Base-by-base conservation (phyloP, 2,888 invertebrate species). In the Clostera curtula region DNA sequence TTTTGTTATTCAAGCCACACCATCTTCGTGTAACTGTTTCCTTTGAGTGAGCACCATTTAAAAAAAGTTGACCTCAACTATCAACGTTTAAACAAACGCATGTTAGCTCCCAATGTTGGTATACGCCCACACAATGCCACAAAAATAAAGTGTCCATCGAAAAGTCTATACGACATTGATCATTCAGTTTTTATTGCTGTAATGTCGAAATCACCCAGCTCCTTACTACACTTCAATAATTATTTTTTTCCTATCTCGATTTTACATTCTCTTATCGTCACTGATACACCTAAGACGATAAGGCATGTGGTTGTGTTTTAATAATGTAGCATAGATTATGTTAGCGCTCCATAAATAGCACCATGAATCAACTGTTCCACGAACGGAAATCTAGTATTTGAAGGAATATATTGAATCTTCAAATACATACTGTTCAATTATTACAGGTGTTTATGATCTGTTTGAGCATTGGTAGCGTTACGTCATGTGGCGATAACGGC, bases 401-500 rank as follows among this genome's bases (percentile, higher is more conserved):
- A 21, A 37, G 29, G 23, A 24, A 33, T 27, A 25, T 19, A 17
- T 19, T 24, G 14, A 31, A 36, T 29, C 26, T 26, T 13, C 13
- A 24, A 29, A 28, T 26, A 23, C 29, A 23, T 17, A 28, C 10
- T 19, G 10, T 24, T 40, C 27, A 25, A 36, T 48, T 48, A 19
- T 11, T 48, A 40, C 55, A 58, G 52, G 57, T 61, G 57, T 56
- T 55, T 51, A 41, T 49, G 41, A 52, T 47, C 34, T 47, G 36
- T 50, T 43, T 36, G 41, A 53, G 40, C 39, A 43, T 48, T 43
- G 46, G 48, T 51, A 40, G 48, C 46, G 66, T 82, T 80, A 82
- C 82, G 80, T 82, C 82, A 82, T 76, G 56, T 62, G 55, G 31
- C 65, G 75, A 75, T 77, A 76, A 69, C 71, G 65, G 55, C 61